phyloP scores from a whole-genome alignment of 2,888 invertebrate species.

The Trichacis sp. region DNA sequence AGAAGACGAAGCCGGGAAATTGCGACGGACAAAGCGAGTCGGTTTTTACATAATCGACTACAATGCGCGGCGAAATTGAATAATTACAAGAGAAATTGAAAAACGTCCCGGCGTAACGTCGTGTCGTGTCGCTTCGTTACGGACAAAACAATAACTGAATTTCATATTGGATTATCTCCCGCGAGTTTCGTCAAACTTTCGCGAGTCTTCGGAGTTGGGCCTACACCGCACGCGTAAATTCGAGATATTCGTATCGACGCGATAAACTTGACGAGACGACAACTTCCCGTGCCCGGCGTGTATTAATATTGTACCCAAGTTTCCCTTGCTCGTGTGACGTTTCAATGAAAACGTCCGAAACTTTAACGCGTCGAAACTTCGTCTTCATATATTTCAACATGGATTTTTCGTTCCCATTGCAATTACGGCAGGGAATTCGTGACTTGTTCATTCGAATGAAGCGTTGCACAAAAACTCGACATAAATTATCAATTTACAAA shows the following conservation, averaged over 20 bases:
- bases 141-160: constrained; percentile 51
- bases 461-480: too few species aligned
- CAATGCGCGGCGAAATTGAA: constrained; percentile 1
- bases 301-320: constrained; percentile 37
- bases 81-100: constrained; percentile 8
- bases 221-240: constrained; percentile 43
- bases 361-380: background rate
- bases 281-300: constrained; percentile 25
- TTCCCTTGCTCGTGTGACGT: constrained; percentile 21
- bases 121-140: constrained; percentile 37
- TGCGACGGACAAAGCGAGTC: background rate
- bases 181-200: constrained; percentile 44
- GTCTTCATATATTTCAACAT: background rate
- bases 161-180: constrained; percentile 47
- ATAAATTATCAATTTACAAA: too few species aligned
- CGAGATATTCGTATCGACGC: constrained; percentile 39
- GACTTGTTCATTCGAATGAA: too few species aligned
- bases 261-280: constrained; percentile 29
- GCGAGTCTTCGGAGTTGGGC: constrained; percentile 41
- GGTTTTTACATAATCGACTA: constrained; percentile 5
- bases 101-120: constrained; percentile 27
- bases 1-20: background rate
- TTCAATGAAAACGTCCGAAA: constrained; percentile 7
- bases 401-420: background rate
- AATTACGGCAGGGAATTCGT: too few species aligned